Base-by-base conservation (phyloP, 2,797 vertebrate genomes). In the Ambastaia sidthimunki region DNA sequence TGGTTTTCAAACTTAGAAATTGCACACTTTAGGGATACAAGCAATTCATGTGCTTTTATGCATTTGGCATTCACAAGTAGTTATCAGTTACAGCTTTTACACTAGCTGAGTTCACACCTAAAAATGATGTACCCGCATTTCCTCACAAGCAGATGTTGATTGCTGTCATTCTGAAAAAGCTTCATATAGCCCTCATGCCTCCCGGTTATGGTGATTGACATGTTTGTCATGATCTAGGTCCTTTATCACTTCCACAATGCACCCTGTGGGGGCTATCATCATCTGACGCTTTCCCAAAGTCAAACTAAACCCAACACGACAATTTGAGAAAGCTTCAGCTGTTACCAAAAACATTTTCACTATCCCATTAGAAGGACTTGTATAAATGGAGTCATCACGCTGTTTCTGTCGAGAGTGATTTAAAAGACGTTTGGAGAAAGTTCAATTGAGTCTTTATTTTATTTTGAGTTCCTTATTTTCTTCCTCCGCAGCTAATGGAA, bases 401-500 rank as follows among this genome's bases (percentile, higher is more conserved):
- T 37, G 54, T 59, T 83, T 62, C 37, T 52, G 16, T 21, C 59
- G 57, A 68, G 57, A 73, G 25, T 37, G 41, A 67, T 72, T 57
- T 59, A 25, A 19, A 28, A 55, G 59, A 54, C 70, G 12, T 52
- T 66, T 25, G 28, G 67, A 21, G 60, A 66, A 68, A 63, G 23
- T 47, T 73, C 31, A 60, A 18, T 65, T n/a, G 7, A 13, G n/a
- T 60, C 10, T n/a, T 13, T 7, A 6, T 1, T 12, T 28, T 28
- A 28, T 28, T 28, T 28, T 28, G 2, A 4, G 28, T 28, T 28
- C 28, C 4, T 44, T 44, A 44, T 74, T 55, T 54, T 68, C n/a
- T 60, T 52, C 48, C 31, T 73, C 21, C 47, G 78, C 90, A 99
- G 97, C 97, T 87, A 99, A 98, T 77, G 96, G 97, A 48, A 99